Conservation (phyloP, 2,113 vertebrate species). For the Leptobrachium leishanense region DNA sequence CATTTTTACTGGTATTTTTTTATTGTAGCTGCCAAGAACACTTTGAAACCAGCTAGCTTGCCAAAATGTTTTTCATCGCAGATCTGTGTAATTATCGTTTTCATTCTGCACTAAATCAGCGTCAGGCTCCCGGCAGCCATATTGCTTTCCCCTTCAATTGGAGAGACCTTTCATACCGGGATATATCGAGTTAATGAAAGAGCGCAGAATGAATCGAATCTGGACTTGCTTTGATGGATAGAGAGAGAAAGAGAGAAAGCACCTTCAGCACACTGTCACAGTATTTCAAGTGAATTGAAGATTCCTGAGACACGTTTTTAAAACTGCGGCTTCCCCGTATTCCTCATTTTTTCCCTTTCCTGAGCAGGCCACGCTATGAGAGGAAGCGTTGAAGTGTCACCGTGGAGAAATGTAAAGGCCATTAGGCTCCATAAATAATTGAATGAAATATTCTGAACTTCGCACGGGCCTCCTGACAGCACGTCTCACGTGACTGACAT, state of each 20-base stretch:
- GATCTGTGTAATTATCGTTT: no score
- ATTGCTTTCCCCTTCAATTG: no score
- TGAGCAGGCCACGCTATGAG: not conserved
- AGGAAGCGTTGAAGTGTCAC: conserved; percentile 2
- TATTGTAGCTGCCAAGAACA: no score
- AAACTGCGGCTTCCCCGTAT: not conserved
- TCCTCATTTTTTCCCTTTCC: not conserved
- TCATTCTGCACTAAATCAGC: no score
- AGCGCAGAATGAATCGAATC: no score
- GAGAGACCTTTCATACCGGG: no score
- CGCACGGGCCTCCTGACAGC: conserved; percentile 22
- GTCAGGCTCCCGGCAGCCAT: no score
- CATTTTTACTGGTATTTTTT: no score
- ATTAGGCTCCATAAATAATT: conserved; percentile 39
- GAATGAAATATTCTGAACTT: conserved; percentile 3
- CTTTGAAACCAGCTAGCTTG: no score
- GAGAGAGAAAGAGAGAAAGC: not conserved
- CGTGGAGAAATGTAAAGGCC: conserved; percentile 19
- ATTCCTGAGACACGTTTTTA: not conserved
- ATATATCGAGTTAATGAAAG: no score
- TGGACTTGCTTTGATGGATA: no score
- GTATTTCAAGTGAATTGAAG: not conserved
- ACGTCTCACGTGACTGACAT: conserved; percentile 8
- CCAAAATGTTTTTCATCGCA: no score
- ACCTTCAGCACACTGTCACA: not conserved